These are phyloP conservation scores for Hypolimnas misippus DNA, from an alignment of 2,888 invertebrate genomes.

Conservation along the genomic window DNA sequence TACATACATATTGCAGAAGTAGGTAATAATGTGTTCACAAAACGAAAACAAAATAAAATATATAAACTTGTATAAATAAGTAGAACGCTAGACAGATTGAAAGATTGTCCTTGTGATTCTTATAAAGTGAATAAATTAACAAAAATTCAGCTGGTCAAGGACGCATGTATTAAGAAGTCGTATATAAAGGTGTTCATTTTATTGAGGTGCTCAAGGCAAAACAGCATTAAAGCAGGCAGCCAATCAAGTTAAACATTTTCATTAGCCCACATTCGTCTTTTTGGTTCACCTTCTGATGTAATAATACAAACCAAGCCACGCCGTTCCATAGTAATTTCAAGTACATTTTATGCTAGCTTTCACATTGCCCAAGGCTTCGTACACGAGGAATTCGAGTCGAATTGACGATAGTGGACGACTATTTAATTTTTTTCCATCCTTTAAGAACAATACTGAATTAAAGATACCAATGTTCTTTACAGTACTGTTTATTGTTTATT, in stretches of 20 bases:
- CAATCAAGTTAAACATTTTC: not conserved
- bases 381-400: too few species aligned
- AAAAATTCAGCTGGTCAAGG: constrained; percentile 29
- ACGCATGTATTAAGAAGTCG: constrained; percentile 24
- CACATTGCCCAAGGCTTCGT: too few species aligned
- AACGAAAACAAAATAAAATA: not conserved
- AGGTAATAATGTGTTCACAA: too few species aligned
- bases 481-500: too few species aligned
- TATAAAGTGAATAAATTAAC: constrained; percentile 23
- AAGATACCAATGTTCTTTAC: too few species aligned
- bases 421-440: too few species aligned
- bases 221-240: not conserved
- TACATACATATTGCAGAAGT: too few species aligned
- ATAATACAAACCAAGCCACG: too few species aligned
- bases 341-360: too few species aligned
- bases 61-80: not conserved
- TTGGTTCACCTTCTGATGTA: not conserved
- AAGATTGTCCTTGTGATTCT: constrained; percentile 20
- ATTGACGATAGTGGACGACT: too few species aligned
- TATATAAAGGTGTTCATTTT: constrained; percentile 25
- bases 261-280: not conserved
- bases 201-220: constrained; percentile 26
- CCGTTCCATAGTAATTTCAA: too few species aligned
- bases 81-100: not conserved
- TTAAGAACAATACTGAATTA: too few species aligned